Evolutionary conservation across 2,797 vertebrate species (phyloP).

Genomic region (Craterocephalus amniculus): DNA sequence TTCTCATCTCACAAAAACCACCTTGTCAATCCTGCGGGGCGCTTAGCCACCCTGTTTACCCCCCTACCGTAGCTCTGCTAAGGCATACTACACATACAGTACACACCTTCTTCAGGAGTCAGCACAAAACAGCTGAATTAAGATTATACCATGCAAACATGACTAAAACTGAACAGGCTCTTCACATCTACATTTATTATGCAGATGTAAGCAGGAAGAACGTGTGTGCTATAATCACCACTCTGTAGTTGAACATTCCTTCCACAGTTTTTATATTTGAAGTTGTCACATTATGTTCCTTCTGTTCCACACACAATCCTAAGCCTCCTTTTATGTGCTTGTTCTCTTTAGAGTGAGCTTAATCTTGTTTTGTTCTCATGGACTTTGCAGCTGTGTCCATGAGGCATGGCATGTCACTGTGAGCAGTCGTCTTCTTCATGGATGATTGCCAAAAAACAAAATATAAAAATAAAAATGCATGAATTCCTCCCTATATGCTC

Average conservation of each 20-base stretch:
- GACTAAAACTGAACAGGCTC: not conserved
- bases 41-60: not conserved
- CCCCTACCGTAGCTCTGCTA: not conserved
- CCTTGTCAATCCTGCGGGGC: not conserved
- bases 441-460: not conserved
- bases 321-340: slow-evolving; percentile 20
- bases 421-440: not conserved
- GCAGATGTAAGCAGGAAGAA: not conserved
- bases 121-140: not conserved
- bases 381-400: slow-evolving; percentile 21
- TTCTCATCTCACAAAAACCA: not conserved
- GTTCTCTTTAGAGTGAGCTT: slow-evolving; percentile 26
- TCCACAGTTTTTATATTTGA: slow-evolving; percentile 19
- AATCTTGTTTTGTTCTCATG: slow-evolving; percentile 36
- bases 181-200: slow-evolving; percentile 1
- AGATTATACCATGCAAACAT: not conserved
- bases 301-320: not conserved
- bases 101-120: not conserved
- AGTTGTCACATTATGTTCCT: slow-evolving; percentile 17
- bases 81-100: not conserved
- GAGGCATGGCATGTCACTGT: not conserved
- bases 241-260: slow-evolving; percentile 13
- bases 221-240: slow-evolving; percentile 9
- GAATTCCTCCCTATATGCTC: not conserved
- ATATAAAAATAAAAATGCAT: no score